Evolutionary conservation across 2,888 invertebrate genomes (phyloP).

Genomic region (Cetonia aurata): DNA sequence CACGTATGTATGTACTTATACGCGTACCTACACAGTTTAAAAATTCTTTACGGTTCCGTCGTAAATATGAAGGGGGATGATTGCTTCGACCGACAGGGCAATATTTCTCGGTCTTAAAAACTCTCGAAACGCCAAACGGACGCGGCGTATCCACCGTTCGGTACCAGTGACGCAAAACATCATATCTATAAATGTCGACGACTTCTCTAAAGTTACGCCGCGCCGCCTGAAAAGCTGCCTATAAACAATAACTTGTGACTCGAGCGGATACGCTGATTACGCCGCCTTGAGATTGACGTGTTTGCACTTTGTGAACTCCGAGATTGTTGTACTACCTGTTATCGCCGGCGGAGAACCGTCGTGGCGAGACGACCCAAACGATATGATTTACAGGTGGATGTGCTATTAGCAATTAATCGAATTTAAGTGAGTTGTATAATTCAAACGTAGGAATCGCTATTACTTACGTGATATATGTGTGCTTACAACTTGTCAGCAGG

Average conservation of each 20-base stretch:
- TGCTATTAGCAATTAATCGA: too few species aligned
- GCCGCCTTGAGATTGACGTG: constrained; percentile 42
- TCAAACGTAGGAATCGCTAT: too few species aligned
- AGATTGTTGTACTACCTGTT: constrained; percentile 6
- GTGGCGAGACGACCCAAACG: neutral
- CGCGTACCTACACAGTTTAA: constrained; percentile 5
- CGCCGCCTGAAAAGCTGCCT: constrained; percentile 52
- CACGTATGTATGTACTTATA: too few species aligned
- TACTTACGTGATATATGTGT: too few species aligned
- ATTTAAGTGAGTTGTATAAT: too few species aligned
- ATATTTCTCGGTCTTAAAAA: constrained; percentile 43
- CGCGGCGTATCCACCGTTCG: constrained; percentile 45
- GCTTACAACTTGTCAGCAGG: too few species aligned
- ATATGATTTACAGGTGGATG: too few species aligned
- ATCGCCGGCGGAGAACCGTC: neutral
- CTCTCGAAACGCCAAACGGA: constrained; percentile 37
- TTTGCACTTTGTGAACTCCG: constrained; percentile 26
- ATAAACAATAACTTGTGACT: constrained; percentile 52
- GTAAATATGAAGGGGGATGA: constrained; percentile 56
- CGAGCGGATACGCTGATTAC: constrained; percentile 52
- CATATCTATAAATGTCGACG: constrained; percentile 57
- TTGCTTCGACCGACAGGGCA: constrained; percentile 53
- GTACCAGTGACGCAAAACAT: constrained; percentile 48
- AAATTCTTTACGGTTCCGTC: constrained; percentile 56
- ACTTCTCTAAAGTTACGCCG: constrained; percentile 53